Conservation (phyloP, 2,888 invertebrate species). For the Automeris io region DNA sequence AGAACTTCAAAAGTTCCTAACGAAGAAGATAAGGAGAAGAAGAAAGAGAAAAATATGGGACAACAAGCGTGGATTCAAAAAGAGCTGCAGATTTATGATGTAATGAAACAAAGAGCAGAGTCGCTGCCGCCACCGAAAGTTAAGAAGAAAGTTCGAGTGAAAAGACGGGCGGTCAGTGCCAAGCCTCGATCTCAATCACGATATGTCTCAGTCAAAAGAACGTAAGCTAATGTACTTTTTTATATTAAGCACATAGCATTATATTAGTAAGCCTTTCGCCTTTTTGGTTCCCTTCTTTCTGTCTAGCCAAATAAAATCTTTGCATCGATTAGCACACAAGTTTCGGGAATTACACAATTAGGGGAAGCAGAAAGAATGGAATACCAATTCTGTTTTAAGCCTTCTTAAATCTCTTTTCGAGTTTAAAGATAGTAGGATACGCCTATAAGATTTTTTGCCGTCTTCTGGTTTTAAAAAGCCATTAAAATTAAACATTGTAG, state of each 20-base stretch:
- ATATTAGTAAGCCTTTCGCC: background rate
- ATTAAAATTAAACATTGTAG: too few species aligned
- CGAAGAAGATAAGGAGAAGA: constrained; percentile 8
- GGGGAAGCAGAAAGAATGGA: too few species aligned
- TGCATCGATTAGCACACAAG: too few species aligned
- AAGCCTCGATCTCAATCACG: constrained; percentile 20
- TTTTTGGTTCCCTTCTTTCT: too few species aligned
- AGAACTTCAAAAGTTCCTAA: constrained; percentile 17
- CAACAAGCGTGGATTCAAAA: constrained; percentile 3
- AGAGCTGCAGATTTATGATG: constrained; percentile 7
- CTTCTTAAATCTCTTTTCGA: too few species aligned
- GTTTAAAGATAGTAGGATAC: too few species aligned
- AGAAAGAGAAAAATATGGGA: constrained; percentile 5
- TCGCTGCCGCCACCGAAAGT: background rate
- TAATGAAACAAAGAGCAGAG: constrained; percentile 8
- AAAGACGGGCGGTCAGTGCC: constrained; percentile 4
- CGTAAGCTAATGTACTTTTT: constrained; percentile 1
- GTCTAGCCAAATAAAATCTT: too few species aligned
- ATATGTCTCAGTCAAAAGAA: constrained; percentile 9
- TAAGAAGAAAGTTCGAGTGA: background rate
- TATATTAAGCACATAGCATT: background rate
- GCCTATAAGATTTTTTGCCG: too few species aligned
- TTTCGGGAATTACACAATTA: too few species aligned
- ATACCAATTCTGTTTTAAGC: too few species aligned
- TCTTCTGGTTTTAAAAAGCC: too few species aligned